Percentiles rank a stretch among this genome's conserved stretches.
phyloP scores from a whole-genome alignment of 2,113 vertebrate genomes.

The Gambusia affinis region DNA sequence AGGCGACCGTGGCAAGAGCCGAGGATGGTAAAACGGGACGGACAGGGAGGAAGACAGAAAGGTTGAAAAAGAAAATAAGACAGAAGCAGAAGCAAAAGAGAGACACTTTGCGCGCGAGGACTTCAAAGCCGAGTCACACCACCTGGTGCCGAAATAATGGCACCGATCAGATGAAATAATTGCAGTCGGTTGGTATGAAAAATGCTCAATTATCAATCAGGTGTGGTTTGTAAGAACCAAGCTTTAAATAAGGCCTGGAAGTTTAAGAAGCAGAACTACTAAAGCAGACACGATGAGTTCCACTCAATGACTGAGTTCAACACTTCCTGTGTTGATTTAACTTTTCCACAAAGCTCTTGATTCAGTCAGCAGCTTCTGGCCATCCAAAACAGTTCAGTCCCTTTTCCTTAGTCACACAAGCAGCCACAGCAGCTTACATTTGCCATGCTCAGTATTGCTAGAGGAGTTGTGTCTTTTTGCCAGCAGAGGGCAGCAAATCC shows the following conservation, averaged over 20 bases:
- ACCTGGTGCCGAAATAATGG: slow-evolving; percentile 48
- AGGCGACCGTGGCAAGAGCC: slow-evolving; percentile 90
- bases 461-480: background rate
- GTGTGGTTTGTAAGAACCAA: slow-evolving; percentile 45
- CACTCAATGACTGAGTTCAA: background rate
- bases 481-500: slow-evolving; percentile 76
- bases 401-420: background rate
- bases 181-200: slow-evolving; percentile 20
- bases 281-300: background rate
- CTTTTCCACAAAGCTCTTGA: background rate
- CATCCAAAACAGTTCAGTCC: background rate
- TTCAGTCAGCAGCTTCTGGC: background rate
- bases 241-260: slow-evolving; percentile 35
- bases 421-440: background rate
- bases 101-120: slow-evolving; percentile 58
- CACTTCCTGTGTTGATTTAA: background rate
- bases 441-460: background rate
- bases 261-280: slow-evolving; percentile 22
- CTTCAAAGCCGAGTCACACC: slow-evolving; percentile 53
- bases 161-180: slow-evolving; percentile 17
- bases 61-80: slow-evolving; percentile 55
- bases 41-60: slow-evolving; percentile 28
- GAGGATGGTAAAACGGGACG: slow-evolving; percentile 75
- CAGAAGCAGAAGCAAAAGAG: slow-evolving; percentile 71
- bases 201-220: slow-evolving; percentile 48